Evolutionary conservation across 2,113 vertebrate genomes (phyloP).

Genomic region (Vireo altiloquus): DNA sequence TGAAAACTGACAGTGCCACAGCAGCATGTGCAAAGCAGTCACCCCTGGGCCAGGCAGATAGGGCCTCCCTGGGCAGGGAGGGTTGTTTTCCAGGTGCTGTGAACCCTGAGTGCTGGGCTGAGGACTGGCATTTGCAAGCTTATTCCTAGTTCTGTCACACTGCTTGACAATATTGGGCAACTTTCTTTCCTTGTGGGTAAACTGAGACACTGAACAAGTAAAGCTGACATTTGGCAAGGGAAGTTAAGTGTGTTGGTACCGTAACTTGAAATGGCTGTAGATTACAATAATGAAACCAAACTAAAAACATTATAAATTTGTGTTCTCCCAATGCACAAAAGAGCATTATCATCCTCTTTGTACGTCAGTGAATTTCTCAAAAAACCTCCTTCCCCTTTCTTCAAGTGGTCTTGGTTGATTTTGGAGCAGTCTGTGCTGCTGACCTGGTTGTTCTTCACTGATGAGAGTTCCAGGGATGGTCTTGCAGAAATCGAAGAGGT

Average conservation of each 20-base stretch:
- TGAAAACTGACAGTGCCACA: neutral
- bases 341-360: neutral
- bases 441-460: neutral
- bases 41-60: neutral
- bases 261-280: neutral
- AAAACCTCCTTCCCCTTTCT: neutral
- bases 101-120: neutral
- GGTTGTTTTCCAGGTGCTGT: neutral
- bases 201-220: neutral
- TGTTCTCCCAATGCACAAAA: neutral
- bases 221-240: neutral
- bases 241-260: neutral
- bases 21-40: rapidly evolving
- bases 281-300: neutral
- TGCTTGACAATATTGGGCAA: neutral
- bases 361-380: neutral
- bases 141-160: neutral
- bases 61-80: neutral
- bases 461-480: neutral
- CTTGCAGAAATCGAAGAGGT: neutral
- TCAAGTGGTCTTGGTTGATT: neutral
- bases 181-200: neutral
- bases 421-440: neutral
- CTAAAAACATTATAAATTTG: neutral
- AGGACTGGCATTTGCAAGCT: neutral